These are phyloP conservation scores for Phasia obesa DNA, from an alignment of 2,888 invertebrate genomes.

Conservation along the genomic window DNA sequence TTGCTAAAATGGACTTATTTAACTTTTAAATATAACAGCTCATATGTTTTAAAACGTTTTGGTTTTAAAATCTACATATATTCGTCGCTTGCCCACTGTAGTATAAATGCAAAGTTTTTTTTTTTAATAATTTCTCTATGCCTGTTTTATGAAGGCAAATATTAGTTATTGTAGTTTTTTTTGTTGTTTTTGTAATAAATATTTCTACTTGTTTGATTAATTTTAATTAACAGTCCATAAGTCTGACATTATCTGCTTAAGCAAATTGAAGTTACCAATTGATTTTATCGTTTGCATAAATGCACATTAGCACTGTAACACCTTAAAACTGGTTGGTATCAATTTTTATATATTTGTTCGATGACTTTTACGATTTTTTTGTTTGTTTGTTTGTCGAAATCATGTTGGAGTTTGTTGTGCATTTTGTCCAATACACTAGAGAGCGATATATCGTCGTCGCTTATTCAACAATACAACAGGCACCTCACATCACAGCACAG, in stretches of 20 bases:
- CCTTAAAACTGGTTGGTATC: conserved; percentile 64
- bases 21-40: too few relatives aligned
- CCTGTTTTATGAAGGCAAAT: not conserved
- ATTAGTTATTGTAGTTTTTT: not conserved
- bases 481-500: too few relatives aligned
- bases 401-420: conserved; percentile 52
- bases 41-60: not conserved
- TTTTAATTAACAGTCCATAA: conserved; percentile 70
- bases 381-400: conserved; percentile 21
- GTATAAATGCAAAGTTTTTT: not conserved
- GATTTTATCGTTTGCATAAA: conserved; percentile 71
- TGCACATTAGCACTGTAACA: conserved; percentile 70
- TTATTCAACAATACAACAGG: not conserved
- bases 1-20: too few relatives aligned
- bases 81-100: not conserved
- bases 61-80: not conserved
- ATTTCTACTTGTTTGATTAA: conserved; percentile 69
- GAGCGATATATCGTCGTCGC: not conserved
- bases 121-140: not conserved
- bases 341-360: conserved; percentile 8
- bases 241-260: conserved; percentile 71
- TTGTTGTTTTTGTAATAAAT: conserved; percentile 59
- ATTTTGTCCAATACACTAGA: conserved; percentile 38
- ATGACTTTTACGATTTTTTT: conserved; percentile 1
- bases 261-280: conserved; percentile 71